Base-by-base conservation (phyloP, 1,140 invertebrate genomes). In the Aleiodes sp. region DNA sequence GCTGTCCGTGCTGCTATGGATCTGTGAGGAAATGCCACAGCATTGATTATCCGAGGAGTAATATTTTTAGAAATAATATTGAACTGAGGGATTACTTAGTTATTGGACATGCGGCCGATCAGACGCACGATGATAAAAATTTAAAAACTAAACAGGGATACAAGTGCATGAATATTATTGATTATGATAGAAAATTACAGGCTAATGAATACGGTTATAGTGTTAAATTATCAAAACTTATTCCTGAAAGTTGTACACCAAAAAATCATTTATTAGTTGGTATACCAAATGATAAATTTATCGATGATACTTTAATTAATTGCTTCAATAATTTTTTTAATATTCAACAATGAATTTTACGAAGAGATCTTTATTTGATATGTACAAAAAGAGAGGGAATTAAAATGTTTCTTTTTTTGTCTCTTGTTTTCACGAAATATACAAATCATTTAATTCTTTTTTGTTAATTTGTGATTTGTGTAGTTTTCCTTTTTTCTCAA, bases 1-100 rank as follows among this genome's bases (percentile, higher is more conserved):
- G 94, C 64, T 97, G 95, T 83, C 96, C 96, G 1, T 99, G 97
- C 82, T 99, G 96, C 81, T 98, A 98, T 84, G 97, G 97, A 3
- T 92, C 92, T 2, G 88, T 98, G 39, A 91, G 93, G 75, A 88
- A 88, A 75, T 88, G 91, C 76, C 86, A 95, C 83, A 89, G 92
- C 78, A 81, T 94, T 14, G 82, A 86, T 0, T 97, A 98, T 86
- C 92, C 91, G 0, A 84, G 92, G 70, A 94, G 93, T 83, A 73
- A 81, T 29, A 75, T 82, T 60, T 92, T 92, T 68, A 82, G 77
- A 8, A 59, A 84, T 12, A 72, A 82, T 2, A 76, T 82, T 1
- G 84, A 84, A 35, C 82, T 89, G 29, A 87, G 89, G 64, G 90
- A 94, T 72, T 97, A 94, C 82, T 84, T 95, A 39, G 92, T 92